Percentiles rank a stretch among this genome's conserved stretches.
phyloP scores from a whole-genome alignment of 2,113 vertebrate species.

The Engystomops pustulosus region DNA sequence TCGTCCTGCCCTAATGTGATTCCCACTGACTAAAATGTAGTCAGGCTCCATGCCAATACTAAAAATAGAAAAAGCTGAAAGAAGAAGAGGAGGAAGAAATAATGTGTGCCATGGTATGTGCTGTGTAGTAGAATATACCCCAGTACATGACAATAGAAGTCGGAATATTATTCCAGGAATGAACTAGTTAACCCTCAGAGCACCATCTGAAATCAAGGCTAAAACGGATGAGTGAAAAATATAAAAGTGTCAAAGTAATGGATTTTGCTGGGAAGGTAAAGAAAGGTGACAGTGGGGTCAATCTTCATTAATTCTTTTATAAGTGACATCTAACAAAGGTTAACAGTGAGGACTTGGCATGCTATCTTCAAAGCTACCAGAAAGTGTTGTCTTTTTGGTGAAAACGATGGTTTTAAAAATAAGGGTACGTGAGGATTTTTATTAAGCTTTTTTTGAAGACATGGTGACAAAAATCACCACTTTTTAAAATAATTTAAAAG shows the following conservation, averaged over 20 bases:
- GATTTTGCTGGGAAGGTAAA: conserved; percentile 25
- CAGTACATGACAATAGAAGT: background rate
- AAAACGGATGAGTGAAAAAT: conserved; percentile 34
- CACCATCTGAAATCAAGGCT: background rate
- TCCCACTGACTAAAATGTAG: conserved; percentile 5
- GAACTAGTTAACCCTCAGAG: background rate
- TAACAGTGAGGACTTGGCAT: conserved; percentile 21
- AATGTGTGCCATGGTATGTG: background rate
- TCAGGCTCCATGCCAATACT: background rate
- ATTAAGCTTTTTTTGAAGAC: no score
- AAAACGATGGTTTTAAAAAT: no score
- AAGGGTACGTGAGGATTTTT: no score
- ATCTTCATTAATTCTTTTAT: conserved; percentile 51
- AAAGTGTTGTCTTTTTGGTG: conserved; percentile 9
- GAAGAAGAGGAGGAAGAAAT: background rate
- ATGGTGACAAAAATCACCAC: no score
- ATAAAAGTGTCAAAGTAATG: conserved; percentile 46
- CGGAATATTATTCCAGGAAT: background rate
- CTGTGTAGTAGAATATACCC: background rate
- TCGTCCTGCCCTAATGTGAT: conserved; percentile 32
- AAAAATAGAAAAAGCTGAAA: background rate
- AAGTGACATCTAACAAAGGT: conserved; percentile 42
- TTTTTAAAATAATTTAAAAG: no score
- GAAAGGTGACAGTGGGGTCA: conserved; percentile 39
- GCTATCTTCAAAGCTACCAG: background rate